These are phyloP conservation scores for Gari tellinella DNA, from an alignment of 2,888 invertebrate genomes.

Conservation along the genomic window DNA sequence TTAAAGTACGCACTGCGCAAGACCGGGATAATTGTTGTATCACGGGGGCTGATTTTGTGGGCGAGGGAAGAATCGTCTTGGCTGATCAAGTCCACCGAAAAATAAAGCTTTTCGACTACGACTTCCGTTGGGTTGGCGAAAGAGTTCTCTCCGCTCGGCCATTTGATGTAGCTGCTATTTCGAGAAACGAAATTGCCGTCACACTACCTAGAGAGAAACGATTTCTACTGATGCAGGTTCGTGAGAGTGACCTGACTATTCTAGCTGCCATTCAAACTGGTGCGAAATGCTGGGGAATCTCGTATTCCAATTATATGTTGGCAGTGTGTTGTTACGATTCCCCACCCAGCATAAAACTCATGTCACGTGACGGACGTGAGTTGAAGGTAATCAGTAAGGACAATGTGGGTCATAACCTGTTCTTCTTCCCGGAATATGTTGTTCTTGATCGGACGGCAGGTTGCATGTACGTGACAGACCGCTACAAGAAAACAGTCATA, in stretches of 20 bases:
- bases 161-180: slow-evolving; percentile 58
- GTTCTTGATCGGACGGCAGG: slow-evolving; percentile 59
- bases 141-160: slow-evolving; percentile 61
- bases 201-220: slow-evolving; percentile 63
- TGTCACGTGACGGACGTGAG: slow-evolving; percentile 67
- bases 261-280: slow-evolving; percentile 63
- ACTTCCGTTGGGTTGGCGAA: slow-evolving; percentile 59
- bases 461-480: slow-evolving; percentile 60
- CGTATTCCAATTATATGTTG: slow-evolving; percentile 60
- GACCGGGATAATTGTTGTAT: slow-evolving; percentile 66
- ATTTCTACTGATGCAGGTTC: slow-evolving; percentile 57
- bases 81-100: slow-evolving; percentile 65
- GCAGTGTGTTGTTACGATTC: slow-evolving; percentile 66
- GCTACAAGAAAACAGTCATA: slow-evolving; percentile 65
- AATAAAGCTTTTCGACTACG: slow-evolving; percentile 59
- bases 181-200: slow-evolving; percentile 56
- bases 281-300: slow-evolving; percentile 66
- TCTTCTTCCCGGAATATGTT: slow-evolving; percentile 66
- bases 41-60: slow-evolving; percentile 59
- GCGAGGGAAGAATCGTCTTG: slow-evolving; percentile 57
- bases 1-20: slow-evolving; percentile 58
- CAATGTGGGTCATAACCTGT: slow-evolving; percentile 64
- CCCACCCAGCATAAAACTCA: slow-evolving; percentile 63
- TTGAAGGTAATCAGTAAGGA: slow-evolving; percentile 61
- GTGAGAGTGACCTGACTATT: slow-evolving; percentile 55